A percentile compares a stretch with the other conserved stretches of the same genome.
phyloP scores from a whole-genome alignment of 2,797 vertebrate species.

The Allobates femoralis region DNA sequence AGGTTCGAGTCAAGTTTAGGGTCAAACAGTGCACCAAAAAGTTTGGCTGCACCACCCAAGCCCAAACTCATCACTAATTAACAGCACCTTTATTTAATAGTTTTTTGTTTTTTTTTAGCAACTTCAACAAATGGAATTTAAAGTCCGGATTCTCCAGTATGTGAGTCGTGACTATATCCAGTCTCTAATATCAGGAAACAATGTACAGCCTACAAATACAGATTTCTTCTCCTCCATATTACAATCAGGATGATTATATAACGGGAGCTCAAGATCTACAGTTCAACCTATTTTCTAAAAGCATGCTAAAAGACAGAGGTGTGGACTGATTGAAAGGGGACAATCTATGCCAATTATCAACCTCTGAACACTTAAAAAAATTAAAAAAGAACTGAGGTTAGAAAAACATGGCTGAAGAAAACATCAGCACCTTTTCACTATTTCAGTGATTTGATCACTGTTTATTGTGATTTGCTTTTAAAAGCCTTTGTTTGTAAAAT shows the following conservation, averaged over 20 bases:
- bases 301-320: background rate
- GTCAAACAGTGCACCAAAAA: too few species aligned
- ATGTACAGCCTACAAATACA: background rate
- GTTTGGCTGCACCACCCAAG: too few species aligned
- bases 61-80: slow-evolving; percentile 28
- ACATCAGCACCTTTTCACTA: too few species aligned
- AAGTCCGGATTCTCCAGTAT: background rate
- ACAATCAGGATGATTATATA: background rate
- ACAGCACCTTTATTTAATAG: too few species aligned
- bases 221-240: background rate
- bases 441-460: too few species aligned
- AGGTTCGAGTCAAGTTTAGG: too few species aligned
- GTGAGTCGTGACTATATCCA: too few species aligned
- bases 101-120: background rate
- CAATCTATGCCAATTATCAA: background rate
- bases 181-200: background rate
- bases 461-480: too few species aligned
- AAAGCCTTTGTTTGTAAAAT: too few species aligned
- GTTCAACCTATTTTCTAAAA: background rate
- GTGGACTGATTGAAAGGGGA: background rate
- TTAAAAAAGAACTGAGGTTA: too few species aligned
- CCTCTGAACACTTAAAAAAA: background rate
- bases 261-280: background rate
- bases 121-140: background rate
- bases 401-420: too few species aligned